Evolutionary conservation across 30 jellyfish, hydroid and myxozoan genomes (phyloP).

Genomic region (Rhopilema esculentum): DNA sequence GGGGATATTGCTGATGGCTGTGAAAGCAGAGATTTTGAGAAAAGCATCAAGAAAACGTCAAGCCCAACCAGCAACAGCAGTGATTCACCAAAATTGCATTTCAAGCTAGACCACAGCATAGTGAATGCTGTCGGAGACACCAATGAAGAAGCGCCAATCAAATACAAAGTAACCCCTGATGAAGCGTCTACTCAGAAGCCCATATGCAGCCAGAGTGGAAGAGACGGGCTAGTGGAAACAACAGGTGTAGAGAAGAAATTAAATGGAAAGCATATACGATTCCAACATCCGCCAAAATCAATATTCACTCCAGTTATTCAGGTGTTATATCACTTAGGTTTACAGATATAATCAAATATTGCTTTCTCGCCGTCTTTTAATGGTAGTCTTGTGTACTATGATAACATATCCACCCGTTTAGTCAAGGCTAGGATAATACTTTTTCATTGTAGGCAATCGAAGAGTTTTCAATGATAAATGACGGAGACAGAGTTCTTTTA

Average conservation of each 20-base stretch:
- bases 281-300: conserved; percentile 76
- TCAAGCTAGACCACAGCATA: neutral
- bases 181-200: neutral
- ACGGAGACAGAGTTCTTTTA: conserved; percentile 78
- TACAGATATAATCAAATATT: neutral
- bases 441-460: conserved; percentile 71
- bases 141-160: neutral
- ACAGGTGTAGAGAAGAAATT: neutral
- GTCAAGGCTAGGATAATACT: too few relatives aligned
- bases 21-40: conserved; percentile 10
- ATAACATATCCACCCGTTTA: too few relatives aligned
- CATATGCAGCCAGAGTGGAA: neutral
- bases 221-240: neutral
- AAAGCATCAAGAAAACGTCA: conserved; percentile 16
- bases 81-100: conserved; percentile 10
- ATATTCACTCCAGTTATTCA: conserved; percentile 71
- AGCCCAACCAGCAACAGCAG: conserved; percentile 12
- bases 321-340: conserved; percentile 50
- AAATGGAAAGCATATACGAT: neutral
- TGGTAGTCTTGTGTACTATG: too few relatives aligned
- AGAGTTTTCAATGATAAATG: conserved; percentile 81
- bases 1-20: neutral
- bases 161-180: neutral
- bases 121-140: neutral
- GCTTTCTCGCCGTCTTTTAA: too few relatives aligned